Evolutionary conservation across 2,113 vertebrate species (phyloP).

Genomic region (Nesogale talazaci): DNA sequence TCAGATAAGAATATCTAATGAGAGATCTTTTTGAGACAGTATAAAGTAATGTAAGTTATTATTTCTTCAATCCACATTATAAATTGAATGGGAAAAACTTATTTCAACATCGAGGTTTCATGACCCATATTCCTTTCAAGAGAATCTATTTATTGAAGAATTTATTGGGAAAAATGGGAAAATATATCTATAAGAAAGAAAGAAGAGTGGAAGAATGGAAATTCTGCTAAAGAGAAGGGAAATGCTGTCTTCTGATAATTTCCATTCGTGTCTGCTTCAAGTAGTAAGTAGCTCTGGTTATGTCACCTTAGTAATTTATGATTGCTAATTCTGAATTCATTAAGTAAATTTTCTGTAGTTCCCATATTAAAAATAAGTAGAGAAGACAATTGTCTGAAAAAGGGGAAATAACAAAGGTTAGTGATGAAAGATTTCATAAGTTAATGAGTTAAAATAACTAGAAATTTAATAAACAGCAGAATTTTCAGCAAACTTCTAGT

Average conservation of each 20-base stretch:
- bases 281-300: too few relatives aligned
- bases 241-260: too few relatives aligned
- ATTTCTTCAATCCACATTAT: background rate
- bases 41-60: background rate
- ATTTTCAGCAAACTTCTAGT: conserved; percentile 12
- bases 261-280: too few relatives aligned
- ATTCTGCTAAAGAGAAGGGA: too few relatives aligned
- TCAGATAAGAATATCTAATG: background rate
- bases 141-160: background rate
- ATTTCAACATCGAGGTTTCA: background rate
- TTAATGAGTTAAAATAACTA: background rate
- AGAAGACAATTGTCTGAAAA: conserved; percentile 14
- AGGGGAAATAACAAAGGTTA: background rate
- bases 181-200: too few relatives aligned
- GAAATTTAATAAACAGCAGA: conserved; percentile 23
- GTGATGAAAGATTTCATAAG: background rate
- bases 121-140: background rate
- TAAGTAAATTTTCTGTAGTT: background rate
- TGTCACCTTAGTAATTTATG: background rate
- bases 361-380: background rate
- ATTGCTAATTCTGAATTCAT: background rate
- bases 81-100: background rate
- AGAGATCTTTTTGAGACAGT: conserved; percentile 16
- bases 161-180: too few relatives aligned
- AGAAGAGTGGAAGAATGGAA: too few relatives aligned